Conservation (phyloP, 2,797 vertebrate species). For the Thunnus albacares region DNA sequence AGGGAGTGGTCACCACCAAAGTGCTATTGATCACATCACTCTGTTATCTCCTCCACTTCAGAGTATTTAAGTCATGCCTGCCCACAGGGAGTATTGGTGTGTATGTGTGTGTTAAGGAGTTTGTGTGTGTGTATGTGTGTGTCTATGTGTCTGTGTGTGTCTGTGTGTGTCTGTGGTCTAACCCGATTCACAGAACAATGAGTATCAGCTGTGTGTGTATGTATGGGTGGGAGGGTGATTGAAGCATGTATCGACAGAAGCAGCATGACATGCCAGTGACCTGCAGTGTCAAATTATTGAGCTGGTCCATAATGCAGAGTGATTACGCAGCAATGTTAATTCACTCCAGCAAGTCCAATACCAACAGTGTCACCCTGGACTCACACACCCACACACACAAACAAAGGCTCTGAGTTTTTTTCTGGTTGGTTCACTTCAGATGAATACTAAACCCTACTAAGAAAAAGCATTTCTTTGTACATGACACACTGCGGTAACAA, state of each 20-base stretch:
- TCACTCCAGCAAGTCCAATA: slow-evolving; percentile 54
- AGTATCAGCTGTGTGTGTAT: slow-evolving; percentile 7
- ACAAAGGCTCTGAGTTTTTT: neutral
- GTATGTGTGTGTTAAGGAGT: slow-evolving; percentile 1
- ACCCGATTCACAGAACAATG: neutral
- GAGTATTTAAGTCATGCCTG: slow-evolving; percentile 71
- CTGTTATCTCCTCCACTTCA: slow-evolving; percentile 69
- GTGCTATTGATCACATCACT: slow-evolving; percentile 77
- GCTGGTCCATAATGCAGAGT: slow-evolving; percentile 66
- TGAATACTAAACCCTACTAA: neutral
- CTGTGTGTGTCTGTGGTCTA: neutral
- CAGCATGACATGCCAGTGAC: slow-evolving; percentile 60
- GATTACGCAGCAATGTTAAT: slow-evolving; percentile 72
- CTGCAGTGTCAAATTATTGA: slow-evolving; percentile 71
- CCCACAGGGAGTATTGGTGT: slow-evolving; percentile 45
- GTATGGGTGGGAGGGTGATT: neutral
- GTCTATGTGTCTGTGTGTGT: slow-evolving; percentile 16
- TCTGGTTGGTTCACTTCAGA: neutral
- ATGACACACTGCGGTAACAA: neutral
- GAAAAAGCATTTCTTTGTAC: neutral
- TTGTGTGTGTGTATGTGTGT: slow-evolving; percentile 1
- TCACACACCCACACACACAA: slow-evolving; percentile 6
- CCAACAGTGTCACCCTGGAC: slow-evolving; percentile 53
- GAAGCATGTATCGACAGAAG: slow-evolving; percentile 44
- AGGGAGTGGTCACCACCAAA: slow-evolving; percentile 66